Evolutionary conservation across 2,113 vertebrate genomes (phyloP).

Genomic region (Xerus inauris): DNA sequence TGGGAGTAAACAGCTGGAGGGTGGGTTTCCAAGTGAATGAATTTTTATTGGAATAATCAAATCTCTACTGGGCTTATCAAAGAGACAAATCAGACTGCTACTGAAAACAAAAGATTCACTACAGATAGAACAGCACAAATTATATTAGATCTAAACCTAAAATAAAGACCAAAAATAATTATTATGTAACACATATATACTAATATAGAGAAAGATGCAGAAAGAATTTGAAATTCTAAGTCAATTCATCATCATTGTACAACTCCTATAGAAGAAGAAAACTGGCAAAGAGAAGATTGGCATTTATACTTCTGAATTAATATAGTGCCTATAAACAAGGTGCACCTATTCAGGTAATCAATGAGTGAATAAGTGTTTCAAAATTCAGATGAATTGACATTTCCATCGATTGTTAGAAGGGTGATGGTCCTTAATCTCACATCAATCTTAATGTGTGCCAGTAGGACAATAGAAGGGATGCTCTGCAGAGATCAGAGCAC

Average conservation of each 20-base stretch:
- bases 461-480: slow-evolving; percentile 94
- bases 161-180: slow-evolving; percentile 45
- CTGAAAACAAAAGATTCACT: slow-evolving; percentile 87
- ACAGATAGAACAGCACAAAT: slow-evolving; percentile 76
- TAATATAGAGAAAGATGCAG: not conserved
- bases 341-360: slow-evolving; percentile 88
- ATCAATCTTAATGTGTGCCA: slow-evolving; percentile 99
- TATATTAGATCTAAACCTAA: slow-evolving; percentile 69
- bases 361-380: slow-evolving; percentile 89
- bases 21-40: slow-evolving; percentile 89
- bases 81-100: slow-evolving; percentile 87
- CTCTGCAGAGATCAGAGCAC: slow-evolving; percentile 91
- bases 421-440: slow-evolving; percentile 94
- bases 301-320: slow-evolving; percentile 86
- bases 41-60: slow-evolving; percentile 92
- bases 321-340: slow-evolving; percentile 88
- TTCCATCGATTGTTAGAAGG: slow-evolving; percentile 91
- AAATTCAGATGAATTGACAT: slow-evolving; percentile 93
- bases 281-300: slow-evolving; percentile 77
- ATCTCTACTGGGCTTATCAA: slow-evolving; percentile 89
- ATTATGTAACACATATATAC: not conserved
- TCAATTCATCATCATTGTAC: slow-evolving; percentile 24
- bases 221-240: slow-evolving; percentile 44
- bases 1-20: slow-evolving; percentile 91
- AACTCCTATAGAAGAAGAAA: slow-evolving; percentile 76